phyloP scores from a whole-genome alignment of 2,113 vertebrate genomes.

The Paramisgurnus dabryanus region DNA sequence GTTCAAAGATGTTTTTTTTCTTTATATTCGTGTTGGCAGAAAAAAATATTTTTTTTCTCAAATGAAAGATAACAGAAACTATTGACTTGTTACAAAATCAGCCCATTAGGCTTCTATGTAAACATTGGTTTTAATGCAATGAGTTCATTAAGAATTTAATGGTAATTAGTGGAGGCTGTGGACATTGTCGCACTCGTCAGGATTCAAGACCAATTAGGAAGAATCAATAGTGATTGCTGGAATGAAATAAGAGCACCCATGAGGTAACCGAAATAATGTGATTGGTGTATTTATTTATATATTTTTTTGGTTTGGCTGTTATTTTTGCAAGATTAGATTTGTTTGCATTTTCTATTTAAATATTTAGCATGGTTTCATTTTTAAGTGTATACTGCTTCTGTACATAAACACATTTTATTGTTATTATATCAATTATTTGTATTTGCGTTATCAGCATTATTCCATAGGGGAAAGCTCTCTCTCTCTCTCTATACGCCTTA shows the following conservation, averaged over 20 bases:
- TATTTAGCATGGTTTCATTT: not conserved
- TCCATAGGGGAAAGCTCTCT: constrained; percentile 7
- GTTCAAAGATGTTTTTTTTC: not conserved
- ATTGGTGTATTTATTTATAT: constrained; percentile 6
- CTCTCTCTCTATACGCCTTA: not conserved
- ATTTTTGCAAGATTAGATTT: not conserved
- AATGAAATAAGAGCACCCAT: constrained; percentile 6
- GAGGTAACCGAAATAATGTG: not conserved
- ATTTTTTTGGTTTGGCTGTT: not conserved
- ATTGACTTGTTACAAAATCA: not conserved
- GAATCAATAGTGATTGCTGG: constrained; percentile 24
- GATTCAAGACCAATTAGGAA: constrained; percentile 18
- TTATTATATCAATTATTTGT: not conserved
- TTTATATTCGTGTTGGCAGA: not conserved
- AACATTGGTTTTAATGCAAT: constrained; percentile 14
- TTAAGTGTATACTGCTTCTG: too few species aligned
- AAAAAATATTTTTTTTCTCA: not conserved
- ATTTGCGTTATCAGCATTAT: constrained; percentile 33
- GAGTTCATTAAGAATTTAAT: not conserved
- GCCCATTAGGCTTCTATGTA: constrained; percentile 8
- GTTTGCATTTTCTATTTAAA: not conserved
- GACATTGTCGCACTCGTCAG: constrained; percentile 1
- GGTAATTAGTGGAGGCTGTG: constrained; percentile 11
- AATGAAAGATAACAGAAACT: not conserved
- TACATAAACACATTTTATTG: too few species aligned